Evolutionary conservation across 2,797 vertebrate species (phyloP), one percentile per base, ranked within the genome.

Genomic region (Melanotaenia trifasciata): DNA sequence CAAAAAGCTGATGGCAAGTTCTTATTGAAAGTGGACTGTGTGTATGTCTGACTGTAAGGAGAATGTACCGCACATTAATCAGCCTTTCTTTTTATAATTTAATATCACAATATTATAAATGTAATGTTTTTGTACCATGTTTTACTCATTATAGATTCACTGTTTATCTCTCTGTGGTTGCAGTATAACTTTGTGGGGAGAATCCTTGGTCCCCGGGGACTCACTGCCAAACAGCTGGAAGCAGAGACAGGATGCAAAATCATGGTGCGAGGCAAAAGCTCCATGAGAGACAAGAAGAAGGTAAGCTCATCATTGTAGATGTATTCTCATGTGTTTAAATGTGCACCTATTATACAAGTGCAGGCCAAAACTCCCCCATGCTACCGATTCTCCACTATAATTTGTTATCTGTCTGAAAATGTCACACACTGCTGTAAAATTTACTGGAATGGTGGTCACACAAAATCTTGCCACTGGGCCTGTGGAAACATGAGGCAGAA

Each of bases 271-370:
- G 95, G 95, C 64, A 95, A 95, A 84, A 95, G 95, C 89, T 96
- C 95, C 78, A 96, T 96, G 95, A 93, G 95, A 84, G 95, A 96
- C 93, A 94, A 93, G 79, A 96, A 96, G 90, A 96, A 96, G 95
- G 95, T 96, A 90, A 93, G 92, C 36, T 45, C 56, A 68, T 76
- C 54, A 24, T 33, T n/a, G 13, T 9, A 11, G 13, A 22, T 51
- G 20, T 51, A 10, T 12, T 11, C 24, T 47, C 26, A 10, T 11
- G 32, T 10, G 1, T 43, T 43, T 43, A 47, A 50, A 1, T 8
- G 1, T 6, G 5, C 20, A 22, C 56, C 47, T 50, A 30, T 56
- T 67, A 56, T 56, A 20, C 20, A 43, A 43, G 14, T 24, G 4
- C 16, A 58, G 7, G 45, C 24, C 20, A 6, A 61, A 61, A 2